Base-by-base conservation (phyloP, 2,888 invertebrate species). In the Oxystoma pomonae region DNA sequence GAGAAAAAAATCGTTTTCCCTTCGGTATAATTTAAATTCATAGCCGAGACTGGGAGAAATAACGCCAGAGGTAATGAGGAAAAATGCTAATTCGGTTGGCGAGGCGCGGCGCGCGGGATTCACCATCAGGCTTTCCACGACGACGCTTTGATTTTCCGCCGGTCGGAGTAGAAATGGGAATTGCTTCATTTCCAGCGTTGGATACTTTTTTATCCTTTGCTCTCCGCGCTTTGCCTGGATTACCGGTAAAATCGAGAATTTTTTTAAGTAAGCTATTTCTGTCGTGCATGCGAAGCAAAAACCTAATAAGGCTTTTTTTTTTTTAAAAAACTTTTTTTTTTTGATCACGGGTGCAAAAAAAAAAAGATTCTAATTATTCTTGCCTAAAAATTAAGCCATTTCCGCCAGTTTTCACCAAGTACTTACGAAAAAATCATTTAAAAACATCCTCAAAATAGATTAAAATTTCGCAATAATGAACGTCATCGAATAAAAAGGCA, bases 131-230 rank as follows among this genome's bases (percentile, higher is more conserved):
- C 35, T 35, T 35, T 35, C 12, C 3, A 35, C 35, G 12, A 35
- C 3, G 12, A 35, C 67, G 65, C 62, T 67, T 64, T 67, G 67
- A 67, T 67, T 67, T 67, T 67, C 67, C 67, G 65, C 64, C 12
- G 35, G 12, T 12, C 35, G 35, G 35, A 3, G 35, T 35, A 12
- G 35, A 62, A 67, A 67, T 64, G 64, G 67, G 63, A 67, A 67
- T 67, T 65, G 67, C 67, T 65, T 67, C 67, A 67, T 67, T 67
- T 65, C 63, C 67, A 67, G 63, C 58, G 19, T 22, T 58, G 60
- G 65, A 65, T 63, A 63, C 63, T 62, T 63, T 60, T 63, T 60
- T 53, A 58, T 20, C 9, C 57, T 20, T 57, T 57, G 57, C 35
- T 12, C 35, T 35, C 12, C 35, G 35, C 35, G 3, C 12, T 35